Base-by-base conservation (phyloP, 1,140 invertebrate genomes). In the Babylonia areolata region DNA sequence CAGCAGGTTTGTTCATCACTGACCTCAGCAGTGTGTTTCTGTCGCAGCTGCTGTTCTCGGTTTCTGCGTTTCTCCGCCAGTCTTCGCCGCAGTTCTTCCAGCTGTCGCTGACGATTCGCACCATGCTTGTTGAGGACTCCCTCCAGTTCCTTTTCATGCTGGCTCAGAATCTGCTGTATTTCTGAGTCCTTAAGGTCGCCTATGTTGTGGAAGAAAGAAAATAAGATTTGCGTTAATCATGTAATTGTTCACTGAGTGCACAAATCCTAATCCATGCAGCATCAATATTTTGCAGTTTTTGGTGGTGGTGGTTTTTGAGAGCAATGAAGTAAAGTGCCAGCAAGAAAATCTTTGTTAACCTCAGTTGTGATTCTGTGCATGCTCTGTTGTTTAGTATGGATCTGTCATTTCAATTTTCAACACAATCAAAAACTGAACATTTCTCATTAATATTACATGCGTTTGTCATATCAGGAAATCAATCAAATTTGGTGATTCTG, bases 1-100 rank as follows among this genome's bases (percentile, higher is more conserved):
- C n/a, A n/a, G n/a, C n/a, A n/a, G n/a, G n/a, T n/a, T n/a, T 51
- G 0, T 28, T 40, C 78, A 42, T 42, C 15, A 42, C 17, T 28
- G 71, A 93, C 93, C 90, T 94, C 92, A 83, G 87, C 86, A 37
- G 83, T 85, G 37, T 94, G 93, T 86, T 93, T 93, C 17, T 93
- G 88, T 58, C 89, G 85, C 3, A 94, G 89, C 40, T 87, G 85
- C 39, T 84, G 84, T 51, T 92, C 92, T 73, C 89, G 88, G 33
- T 89, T 86, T 58, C 89, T 87, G 15, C 93, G 85, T 84, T 90
- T 90, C 64, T 93, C 91, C 9, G 90, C 91, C 73, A 94, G 87
- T 87, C 91, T 91, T 15, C 87, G 75, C 69, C 91, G 84, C 11
- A 94, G 82, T 31, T 91, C 90, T 33, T 88, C 85, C 39, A 90